Evolutionary conservation across 1,140 invertebrate genomes (phyloP), one percentile per base, ranked within the genome.

Genomic region (Pantala flavescens): DNA sequence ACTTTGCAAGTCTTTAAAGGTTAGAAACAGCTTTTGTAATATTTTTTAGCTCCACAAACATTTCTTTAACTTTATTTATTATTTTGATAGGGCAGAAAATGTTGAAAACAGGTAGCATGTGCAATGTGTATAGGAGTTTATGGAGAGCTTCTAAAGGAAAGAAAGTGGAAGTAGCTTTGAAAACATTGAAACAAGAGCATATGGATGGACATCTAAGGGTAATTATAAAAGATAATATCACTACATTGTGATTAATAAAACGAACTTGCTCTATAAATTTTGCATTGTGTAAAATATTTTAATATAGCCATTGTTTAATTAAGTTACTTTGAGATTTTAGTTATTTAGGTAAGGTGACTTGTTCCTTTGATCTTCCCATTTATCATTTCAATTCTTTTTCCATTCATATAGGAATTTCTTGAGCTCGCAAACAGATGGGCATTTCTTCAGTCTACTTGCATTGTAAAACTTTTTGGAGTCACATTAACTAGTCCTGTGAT

Each of bases 401-500:
- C 28, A 43, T 74, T 71, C 80, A 71, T 82, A 5, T 81, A 91
- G 87, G 91, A 93, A 75, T 93, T 93, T 82, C 84, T 93, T n/a
- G 85, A 89, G 72, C 81, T 93, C 75, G 87, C 89, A 11, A 88
- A 89, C 28, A 88, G 88, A 78, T 94, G 92, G 89, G 87, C 90
- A 21, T 88, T 90, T 76, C 84, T 95, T 72, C 87, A 89, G 78
- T 92, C 90, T 12, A 87, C 86, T 71, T 86, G 90, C 9, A 85
- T 95, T 78, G 88, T 94, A 3, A 84, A 84, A 75, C 80, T 94
- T 19, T 90, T 90, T 80, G 94, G 93, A 0, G 84, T 95, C 23
- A 91, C 91, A 0, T 83, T 95, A 21, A 85, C 87, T 74, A 88
- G 87, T 74, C 87, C 90, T 1, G 87, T 93, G n/a, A 88, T 92